Conservation (phyloP, 2,888 invertebrate genomes). For the Tipula lateralis region DNA sequence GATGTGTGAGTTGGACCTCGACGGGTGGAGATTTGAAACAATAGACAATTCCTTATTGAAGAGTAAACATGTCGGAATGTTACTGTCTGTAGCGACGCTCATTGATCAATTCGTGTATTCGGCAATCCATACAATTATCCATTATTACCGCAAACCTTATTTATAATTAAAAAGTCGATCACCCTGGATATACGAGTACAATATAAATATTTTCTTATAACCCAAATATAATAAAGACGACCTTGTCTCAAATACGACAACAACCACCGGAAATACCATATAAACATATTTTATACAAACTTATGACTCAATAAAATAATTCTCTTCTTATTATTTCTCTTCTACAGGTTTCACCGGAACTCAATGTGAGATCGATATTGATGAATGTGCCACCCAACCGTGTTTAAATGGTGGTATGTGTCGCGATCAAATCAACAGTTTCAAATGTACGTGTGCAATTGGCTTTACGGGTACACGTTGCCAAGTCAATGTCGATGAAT, state of each 20-base stretch:
- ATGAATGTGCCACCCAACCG: constrained; percentile 82
- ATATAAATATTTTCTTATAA: no score
- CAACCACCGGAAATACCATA: not conserved
- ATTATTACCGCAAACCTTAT: no score
- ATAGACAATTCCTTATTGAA: no score
- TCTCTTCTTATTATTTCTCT: not conserved
- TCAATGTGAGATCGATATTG: constrained; percentile 85
- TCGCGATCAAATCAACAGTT: constrained; percentile 81
- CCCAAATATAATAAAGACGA: not conserved
- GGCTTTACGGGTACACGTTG: constrained; percentile 83
- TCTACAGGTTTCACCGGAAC: constrained; percentile 75
- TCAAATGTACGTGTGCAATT: constrained; percentile 79
- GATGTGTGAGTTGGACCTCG: no score
- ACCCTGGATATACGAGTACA: not conserved
- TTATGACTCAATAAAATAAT: not conserved
- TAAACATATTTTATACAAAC: not conserved
- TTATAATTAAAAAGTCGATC: not conserved
- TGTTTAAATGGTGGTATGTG: constrained; percentile 84
- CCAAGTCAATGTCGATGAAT: constrained; percentile 87
- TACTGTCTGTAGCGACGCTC: no score
- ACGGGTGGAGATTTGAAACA: no score
- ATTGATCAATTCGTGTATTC: no score
- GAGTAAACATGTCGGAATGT: no score
- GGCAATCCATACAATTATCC: no score
- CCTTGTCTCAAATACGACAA: not conserved